These are phyloP conservation scores for Asteroscopus sphinx DNA, from an alignment of 2,888 invertebrate genomes.

Conservation along the genomic window DNA sequence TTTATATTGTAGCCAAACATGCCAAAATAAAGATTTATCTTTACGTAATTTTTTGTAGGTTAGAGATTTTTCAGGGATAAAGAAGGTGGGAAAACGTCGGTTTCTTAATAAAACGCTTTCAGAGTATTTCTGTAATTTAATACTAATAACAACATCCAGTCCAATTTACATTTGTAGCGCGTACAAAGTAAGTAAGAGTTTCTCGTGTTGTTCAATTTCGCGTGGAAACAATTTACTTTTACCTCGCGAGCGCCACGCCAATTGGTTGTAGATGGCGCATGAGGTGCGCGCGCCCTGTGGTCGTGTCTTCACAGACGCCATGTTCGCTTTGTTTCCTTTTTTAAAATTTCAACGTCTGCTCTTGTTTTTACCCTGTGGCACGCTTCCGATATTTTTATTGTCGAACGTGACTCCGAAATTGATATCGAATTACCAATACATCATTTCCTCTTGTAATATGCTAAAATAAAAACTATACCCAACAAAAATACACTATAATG, in stretches of 20 bases:
- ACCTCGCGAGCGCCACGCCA: slow-evolving; percentile 79
- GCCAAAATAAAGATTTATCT: slow-evolving; percentile 1
- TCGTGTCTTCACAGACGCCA: slow-evolving; percentile 78
- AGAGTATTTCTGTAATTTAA: slow-evolving; percentile 9
- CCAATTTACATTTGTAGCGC: slow-evolving; percentile 46
- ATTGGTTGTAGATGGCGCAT: slow-evolving; percentile 86
- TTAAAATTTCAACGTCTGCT: slow-evolving; percentile 61
- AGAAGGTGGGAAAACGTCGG: not conserved
- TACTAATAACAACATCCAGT: slow-evolving; percentile 40
- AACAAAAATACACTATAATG: slow-evolving; percentile 44
- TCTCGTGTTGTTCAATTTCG: slow-evolving; percentile 65
- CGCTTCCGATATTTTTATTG: slow-evolving; percentile 63
- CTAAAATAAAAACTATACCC: slow-evolving; percentile 43
- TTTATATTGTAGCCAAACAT: slow-evolving; percentile 16
- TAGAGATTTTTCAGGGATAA: not conserved
- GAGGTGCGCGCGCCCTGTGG: slow-evolving; percentile 81
- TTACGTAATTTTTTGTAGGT: not conserved
- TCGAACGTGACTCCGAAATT: slow-evolving; percentile 48
- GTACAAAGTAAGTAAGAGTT: slow-evolving; percentile 56
- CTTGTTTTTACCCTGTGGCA: slow-evolving; percentile 57
- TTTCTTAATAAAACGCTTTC: not conserved
- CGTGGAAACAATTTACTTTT: slow-evolving; percentile 78
- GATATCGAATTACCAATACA: slow-evolving; percentile 45
- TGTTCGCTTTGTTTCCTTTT: slow-evolving; percentile 72
- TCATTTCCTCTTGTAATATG: slow-evolving; percentile 49